Percentiles rank a stretch among this genome's conserved stretches.
Evolutionary conservation across 2,888 invertebrate species (phyloP).

Genomic region (Entomobrya proxima): DNA sequence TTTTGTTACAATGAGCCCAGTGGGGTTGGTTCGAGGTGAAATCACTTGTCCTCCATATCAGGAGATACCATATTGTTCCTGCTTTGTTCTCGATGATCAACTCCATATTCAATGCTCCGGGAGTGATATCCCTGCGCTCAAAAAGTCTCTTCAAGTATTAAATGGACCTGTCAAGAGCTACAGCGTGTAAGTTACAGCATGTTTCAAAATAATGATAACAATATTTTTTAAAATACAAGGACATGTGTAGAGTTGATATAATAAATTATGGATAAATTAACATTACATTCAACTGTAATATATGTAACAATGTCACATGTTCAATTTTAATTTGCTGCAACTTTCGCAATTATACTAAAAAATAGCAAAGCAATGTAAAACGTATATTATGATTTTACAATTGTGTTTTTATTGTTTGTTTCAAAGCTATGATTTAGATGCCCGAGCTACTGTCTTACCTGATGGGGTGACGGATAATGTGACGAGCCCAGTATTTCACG

Average conservation of each 20-base stretch:
- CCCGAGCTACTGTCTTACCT: constrained; percentile 86
- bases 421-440: constrained; percentile 93
- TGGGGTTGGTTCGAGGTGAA: constrained; percentile 66
- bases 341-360: too few species aligned
- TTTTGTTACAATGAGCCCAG: constrained; percentile 51
- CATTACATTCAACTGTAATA: too few species aligned
- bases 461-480: constrained; percentile 86
- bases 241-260: too few species aligned
- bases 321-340: too few species aligned
- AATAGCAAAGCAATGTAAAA: too few species aligned
- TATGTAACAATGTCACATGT: too few species aligned
- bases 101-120: constrained; percentile 72
- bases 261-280: too few species aligned
- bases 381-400: too few species aligned
- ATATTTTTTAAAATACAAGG: too few species aligned
- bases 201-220: too few species aligned
- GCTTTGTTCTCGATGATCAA: constrained; percentile 91
- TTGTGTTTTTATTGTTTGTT: too few species aligned
- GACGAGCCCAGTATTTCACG: constrained; percentile 82
- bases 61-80: constrained; percentile 83
- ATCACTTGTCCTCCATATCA: constrained; percentile 76
- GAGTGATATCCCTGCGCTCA: constrained; percentile 74
- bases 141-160: constrained; percentile 74
- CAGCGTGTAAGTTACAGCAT: too few species aligned
- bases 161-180: constrained; percentile 84